Evolutionary conservation across 2,888 invertebrate species (phyloP), one percentile per base, ranked within the genome.

Genomic region (Pterostichus madidus): DNA sequence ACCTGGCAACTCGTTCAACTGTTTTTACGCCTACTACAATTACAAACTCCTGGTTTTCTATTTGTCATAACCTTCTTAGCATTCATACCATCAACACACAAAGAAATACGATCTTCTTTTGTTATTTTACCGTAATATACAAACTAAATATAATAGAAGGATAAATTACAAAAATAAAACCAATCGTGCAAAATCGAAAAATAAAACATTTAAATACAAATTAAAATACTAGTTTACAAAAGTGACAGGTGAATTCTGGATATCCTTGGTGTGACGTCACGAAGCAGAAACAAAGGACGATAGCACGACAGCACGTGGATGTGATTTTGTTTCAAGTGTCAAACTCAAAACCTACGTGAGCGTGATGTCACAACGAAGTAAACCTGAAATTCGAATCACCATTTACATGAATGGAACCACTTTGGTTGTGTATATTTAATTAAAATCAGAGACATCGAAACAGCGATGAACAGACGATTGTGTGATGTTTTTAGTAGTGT

Each of bases 351-450:
- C 32, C 6, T 78, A 56, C 56, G 85, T 83, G 88, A 94, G 49
- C 56, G 85, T 83, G 88, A 94, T 94, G 94, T 94, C 94, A 85
- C 93, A 93, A 86, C 92, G 92, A 85, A 91, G 91, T 84, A 94
- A 92, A 89, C 91, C 93, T 84, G 92, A 94, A 88, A 93, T 94
- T 88, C 91, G 94, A 86, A 93, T 94, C 86, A 94, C 94, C 11
- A 93, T 94, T 86, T 93, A 92, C 89, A 93, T 93, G 89, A 93
- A 93, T 86, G 92, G 93, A 87, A 92, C 92, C 87, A 92, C 93
- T 81, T 92, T 94, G 85, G 92, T 94, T 77, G 91, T 94, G 88
- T 93, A 94, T 90, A 92, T 94, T 87, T 86, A 83, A 76, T 39
- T n/a, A 7, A 75, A 75, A 52, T 35, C 53, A 53, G 2, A 6